Base-by-base conservation (phyloP, 1,140 invertebrate genomes). In the Tenebrio molitor region DNA sequence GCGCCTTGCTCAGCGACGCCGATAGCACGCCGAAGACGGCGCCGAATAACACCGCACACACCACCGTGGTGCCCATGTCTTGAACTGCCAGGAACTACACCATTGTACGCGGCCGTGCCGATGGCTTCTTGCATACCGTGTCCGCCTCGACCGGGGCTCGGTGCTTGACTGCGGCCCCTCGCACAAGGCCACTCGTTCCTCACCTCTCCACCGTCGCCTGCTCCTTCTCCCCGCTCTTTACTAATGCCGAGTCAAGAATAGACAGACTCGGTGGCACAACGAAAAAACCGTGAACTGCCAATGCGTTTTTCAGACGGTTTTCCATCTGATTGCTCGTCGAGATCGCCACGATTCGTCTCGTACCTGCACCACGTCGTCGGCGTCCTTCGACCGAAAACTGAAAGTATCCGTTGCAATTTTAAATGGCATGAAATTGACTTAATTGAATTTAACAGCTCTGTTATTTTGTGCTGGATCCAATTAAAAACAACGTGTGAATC, bases 21-120 rank as follows among this genome's bases (percentile, higher is more conserved):
- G 89, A 89, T 62, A 91, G 84, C 58, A 90, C 89, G 63, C 89
- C 88, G 82, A 91, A 89, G 80, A 88, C 88, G 78, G 89, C 89
- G 79, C 88, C 88, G 75, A 91, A 84, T 33, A 91, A 83, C 72
- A 88, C 85, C 73, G 79, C 80, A 78, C 86, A 85, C 76, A 85
- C 81, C 41, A 84, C 79, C 50, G 80, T 79, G 72, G 81, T 81
- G 75, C 80, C 79, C 81, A 81, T 82, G 14, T 69, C 72, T 36
- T 29, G 17, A 42, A 41, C 50, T 34, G 71, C 46, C 65, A 62
- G 17, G 39, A 34, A 66, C 75, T 79, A 76, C 80, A 81, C 77
- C 79, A 81, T 80, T 79, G 78, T 79, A 72, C 71, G 65, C 63
- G 46, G 63, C 69, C 46, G 34, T 69, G 12, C 46, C 33, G 67